phyloP scores from a whole-genome alignment of 2,113 vertebrate genomes.

The Oryzias javanicus region DNA sequence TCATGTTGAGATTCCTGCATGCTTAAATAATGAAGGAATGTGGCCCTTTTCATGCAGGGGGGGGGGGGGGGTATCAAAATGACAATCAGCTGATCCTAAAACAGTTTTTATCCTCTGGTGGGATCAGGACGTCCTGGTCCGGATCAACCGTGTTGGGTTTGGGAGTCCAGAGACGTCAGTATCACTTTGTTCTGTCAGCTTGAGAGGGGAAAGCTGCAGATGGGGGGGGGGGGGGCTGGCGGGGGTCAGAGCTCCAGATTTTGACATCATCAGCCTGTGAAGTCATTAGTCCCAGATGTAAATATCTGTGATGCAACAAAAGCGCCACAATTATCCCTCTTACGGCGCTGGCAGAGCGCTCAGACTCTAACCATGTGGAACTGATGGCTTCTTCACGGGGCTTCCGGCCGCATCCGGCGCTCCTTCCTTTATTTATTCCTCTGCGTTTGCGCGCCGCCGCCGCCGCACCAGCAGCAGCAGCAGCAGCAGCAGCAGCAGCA shows the following conservation, averaged over 20 bases:
- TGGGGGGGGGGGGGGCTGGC: background rate
- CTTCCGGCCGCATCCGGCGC: slow-evolving; percentile 46
- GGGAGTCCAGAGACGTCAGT: slow-evolving; percentile 24
- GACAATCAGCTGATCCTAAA: slow-evolving; percentile 60
- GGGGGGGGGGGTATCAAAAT: slow-evolving; percentile 33
- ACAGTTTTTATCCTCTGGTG: slow-evolving; percentile 15
- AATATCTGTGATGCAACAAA: slow-evolving; percentile 69
- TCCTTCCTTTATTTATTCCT: slow-evolving; percentile 53
- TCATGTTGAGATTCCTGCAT: slow-evolving; percentile 66
- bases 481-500: slow-evolving; percentile 15
- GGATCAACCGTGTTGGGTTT: slow-evolving; percentile 46
- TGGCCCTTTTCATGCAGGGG: slow-evolving; percentile 12
- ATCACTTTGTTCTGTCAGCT: slow-evolving; percentile 42
- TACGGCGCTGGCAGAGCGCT: slow-evolving; percentile 51
- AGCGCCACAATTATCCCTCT: slow-evolving; percentile 72
- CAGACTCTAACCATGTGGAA: slow-evolving; percentile 61
- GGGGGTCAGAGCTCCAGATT: slow-evolving; percentile 35
- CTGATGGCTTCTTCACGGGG: slow-evolving; percentile 68
- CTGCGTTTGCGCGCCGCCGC: slow-evolving; percentile 21
- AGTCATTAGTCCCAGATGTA: slow-evolving; percentile 74
- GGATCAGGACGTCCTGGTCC: slow-evolving; percentile 22
- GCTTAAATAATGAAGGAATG: slow-evolving; percentile 63
- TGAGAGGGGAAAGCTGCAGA: background rate
- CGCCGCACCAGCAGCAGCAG: slow-evolving; percentile 15
- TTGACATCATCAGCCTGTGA: slow-evolving; percentile 50